phyloP scores from a whole-genome alignment of 2,888 invertebrate species.

The Apodemia duryi region DNA sequence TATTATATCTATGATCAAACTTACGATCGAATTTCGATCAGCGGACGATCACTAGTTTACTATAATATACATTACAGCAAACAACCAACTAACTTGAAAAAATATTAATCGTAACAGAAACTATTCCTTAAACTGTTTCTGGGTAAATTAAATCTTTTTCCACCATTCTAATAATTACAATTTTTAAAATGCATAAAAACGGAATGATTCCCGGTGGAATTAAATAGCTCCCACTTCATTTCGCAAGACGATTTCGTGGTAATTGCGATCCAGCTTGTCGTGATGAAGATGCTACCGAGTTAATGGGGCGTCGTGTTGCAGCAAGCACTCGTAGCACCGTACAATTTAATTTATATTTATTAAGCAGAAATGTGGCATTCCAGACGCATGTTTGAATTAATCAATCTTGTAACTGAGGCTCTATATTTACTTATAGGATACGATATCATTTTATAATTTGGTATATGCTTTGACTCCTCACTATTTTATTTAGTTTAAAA shows the following conservation, averaged over 20 bases:
- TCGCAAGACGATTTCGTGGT: conserved; percentile 28
- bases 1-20: too few species aligned
- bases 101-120: neutral
- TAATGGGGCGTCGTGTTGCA: conserved; percentile 8
- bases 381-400: neutral
- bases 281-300: conserved; percentile 27
- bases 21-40: neutral
- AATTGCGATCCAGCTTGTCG: conserved; percentile 35
- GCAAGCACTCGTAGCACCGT: neutral
- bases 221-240: conserved; percentile 21
- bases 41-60: too few species aligned
- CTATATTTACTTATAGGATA: too few species aligned
- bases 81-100: neutral
- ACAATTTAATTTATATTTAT: conserved; percentile 1
- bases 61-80: neutral
- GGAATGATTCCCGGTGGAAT: conserved; percentile 9
- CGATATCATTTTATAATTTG: too few species aligned
- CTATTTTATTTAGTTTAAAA: too few species aligned
- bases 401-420: neutral
- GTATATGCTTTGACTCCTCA: too few species aligned
- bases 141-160: neutral
- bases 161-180: neutral
- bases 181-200: conserved; percentile 2
- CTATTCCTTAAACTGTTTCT: neutral
- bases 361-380: conserved; percentile 5